Evolutionary conservation across 35 echinoderm and acorn worm genomes (phyloP), one percentile per base, ranked within the genome.

Genomic region (Ophiothrix spiculata): DNA sequence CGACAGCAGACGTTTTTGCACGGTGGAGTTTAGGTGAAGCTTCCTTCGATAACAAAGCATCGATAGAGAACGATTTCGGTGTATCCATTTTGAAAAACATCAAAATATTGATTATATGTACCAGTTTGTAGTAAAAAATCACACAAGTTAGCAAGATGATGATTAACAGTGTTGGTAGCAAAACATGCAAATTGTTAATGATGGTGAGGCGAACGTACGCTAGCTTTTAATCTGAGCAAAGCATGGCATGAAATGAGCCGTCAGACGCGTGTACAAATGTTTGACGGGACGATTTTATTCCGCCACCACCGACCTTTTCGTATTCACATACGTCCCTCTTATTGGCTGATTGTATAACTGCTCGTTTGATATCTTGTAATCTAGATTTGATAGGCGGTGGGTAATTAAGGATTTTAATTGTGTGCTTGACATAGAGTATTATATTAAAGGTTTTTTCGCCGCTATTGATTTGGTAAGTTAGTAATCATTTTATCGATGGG

Each of bases 31-130:
- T 69, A n/a, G 82, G 33, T 32, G 88, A 76, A n/a, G 81, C 37
- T 76, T 86, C 84, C 69, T 90, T 90, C 28, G 93, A 88, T 64
- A 95, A 56, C n/a, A 95, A 79, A 19, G 93, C 93, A 36, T 95
- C 93, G 46, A 95, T 95, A 6, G 93, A 90, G 40, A 95, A 95
- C 4, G 89, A 82, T 80, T 91, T 95, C 17, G 89, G 88, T 21
- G 79, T 73, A 33, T 95, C 93, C 93, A 95, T 95, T 86, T 78
- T 90, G 40, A 39, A 38, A 39, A 31, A 42, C 78, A 84, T 60
- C 32, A 84, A 84, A 64, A 84, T 16, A 36, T 33, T 84, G 81
- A 31, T 33, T 84, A 60, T 17, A 84, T 45, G 32, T 60, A n/a
- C 19, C 16, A 45, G 42, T 69, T 33, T 4, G 81, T 36, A 25